Evolutionary conservation across 2,888 invertebrate species (phyloP), one percentile per base, ranked within the genome.

Genomic region (Gastracanthus pulcherrimus): DNA sequence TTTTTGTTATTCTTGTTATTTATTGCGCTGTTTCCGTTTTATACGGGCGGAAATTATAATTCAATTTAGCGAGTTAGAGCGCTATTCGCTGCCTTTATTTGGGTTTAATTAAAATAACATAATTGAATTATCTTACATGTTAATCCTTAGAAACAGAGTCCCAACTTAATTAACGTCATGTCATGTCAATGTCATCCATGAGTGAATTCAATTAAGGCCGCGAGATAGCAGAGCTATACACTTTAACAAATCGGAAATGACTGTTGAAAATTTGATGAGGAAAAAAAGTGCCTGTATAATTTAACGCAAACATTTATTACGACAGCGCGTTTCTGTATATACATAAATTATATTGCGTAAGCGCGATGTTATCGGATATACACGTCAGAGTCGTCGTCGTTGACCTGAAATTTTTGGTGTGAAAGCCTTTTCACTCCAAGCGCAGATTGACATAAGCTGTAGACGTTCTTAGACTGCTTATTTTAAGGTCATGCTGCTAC

Each of bases 111-210:
- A 67, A 77, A 81, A 51, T 74, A 71, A 69, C 58, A 66, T 72
- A 81, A 74, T 81, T 77, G 77, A 82, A 71, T 78, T 75, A 75
- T 74, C 75, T 75, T 82, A 74, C 60, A 78, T 70, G 71, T 71
- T 69, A 69, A 81, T 67, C 69, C 77, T 72, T 62, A 74, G 72
- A 82, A 45, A 48, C 26, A 29, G 3, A 75, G 75, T 70, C 70
- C 11, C 74, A 48, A 78, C 66, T 82, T 78, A 78, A 82, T 82
- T 82, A 82, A 82, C 70, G 77, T 75, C 79, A 64, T 51, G 76
- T 72, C 82, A 72, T 62, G 79, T 82, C 72, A 82, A 80, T 71
- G 82, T 76, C 72, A 64, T 67, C 41, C 67, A 48, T 41, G 76
- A 74, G 67, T 55, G 76, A 82, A 82, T 82, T 79, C 76, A 82